These are phyloP conservation scores for Pantherophis alleghaniensis DNA, from an alignment of 2,797 vertebrate genomes.

Conservation along the genomic window DNA sequence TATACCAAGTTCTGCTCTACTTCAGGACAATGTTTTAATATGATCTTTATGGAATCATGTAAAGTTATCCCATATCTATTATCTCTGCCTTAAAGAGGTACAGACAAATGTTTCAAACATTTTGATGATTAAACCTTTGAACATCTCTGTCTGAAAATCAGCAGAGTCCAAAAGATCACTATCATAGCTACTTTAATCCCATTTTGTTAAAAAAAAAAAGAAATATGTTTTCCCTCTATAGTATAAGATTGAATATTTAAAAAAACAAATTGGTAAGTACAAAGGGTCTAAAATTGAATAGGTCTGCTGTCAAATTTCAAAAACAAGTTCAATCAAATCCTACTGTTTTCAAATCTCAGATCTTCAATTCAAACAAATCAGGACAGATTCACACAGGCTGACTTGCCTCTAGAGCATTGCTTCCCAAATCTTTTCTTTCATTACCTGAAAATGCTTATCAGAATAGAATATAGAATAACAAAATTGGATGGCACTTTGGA, in stretches of 20 bases:
- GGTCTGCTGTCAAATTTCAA: neutral
- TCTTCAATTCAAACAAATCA: neutral
- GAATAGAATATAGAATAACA: neutral
- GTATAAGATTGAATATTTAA: neutral
- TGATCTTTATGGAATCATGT: neutral
- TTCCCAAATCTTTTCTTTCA: neutral
- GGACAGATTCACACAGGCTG: neutral
- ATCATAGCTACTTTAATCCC: neutral
- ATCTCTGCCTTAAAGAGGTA: neutral
- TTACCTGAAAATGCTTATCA: neutral
- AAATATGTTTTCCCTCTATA: neutral
- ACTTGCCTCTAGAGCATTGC: neutral
- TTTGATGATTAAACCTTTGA: neutral
- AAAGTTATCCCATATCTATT: neutral
- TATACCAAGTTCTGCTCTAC: neutral
- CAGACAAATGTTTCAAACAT: neutral
- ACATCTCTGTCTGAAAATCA: neutral
- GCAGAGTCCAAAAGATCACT: neutral
- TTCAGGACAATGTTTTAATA: neutral
- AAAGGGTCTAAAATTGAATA: neutral
- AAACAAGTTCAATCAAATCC: neutral
- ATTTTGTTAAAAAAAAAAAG: neutral
- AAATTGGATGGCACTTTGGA: neutral
- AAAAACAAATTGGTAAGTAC: neutral
- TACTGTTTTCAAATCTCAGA: neutral